Evolutionary conservation across 2,113 vertebrate species (phyloP), one percentile per base, ranked within the genome.

Genomic region (Mastomys natalensis): DNA sequence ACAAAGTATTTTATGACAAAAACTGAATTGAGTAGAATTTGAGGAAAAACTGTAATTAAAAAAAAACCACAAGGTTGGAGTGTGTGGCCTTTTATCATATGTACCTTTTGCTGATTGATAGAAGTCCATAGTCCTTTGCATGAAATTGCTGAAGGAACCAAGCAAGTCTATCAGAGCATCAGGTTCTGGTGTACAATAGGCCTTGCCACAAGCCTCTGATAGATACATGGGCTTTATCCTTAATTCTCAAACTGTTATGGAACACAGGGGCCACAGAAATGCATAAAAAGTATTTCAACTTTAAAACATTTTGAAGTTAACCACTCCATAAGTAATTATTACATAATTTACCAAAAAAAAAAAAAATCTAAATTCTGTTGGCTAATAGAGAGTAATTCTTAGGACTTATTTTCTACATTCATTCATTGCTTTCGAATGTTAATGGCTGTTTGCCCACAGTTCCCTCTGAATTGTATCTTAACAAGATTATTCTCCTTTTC

Each of bases 401-500:
- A 97, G 98, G 96, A 76, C 92, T 98, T 92, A 89, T 96, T 97
- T 97, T 87, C 58, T 93, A 45, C 13, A 90, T 97, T 97, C 96
- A 96, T 97, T 97, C 95, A 94, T 95, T 97, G 86, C 93, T 97
- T 98, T 97, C 97, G 94, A 93, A 98, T 98, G 97, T 97, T 98
- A 98, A 99, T 99, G 98, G 98, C 97, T 98, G 94, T 95, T 98
- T 94, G 95, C 96, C 98, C 98, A 97, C 98, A 97, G 98, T 98
- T 99, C 99, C 98, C 98, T 99, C 96, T 98, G 97, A 98, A 98
- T 97, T 96, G 94, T 96, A 98, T 97, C 97, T 98, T 99, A 99
- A 99, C 98, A 98, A 98, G 98, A 98, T 99, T 99, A 99, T 97
- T 95, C 97, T 98, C 97, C 97, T 98, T 98, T 98, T 98, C 96